These are phyloP conservation scores for Rhinogobio ventralis DNA, from an alignment of 2,797 vertebrate species.

Conservation along the genomic window DNA sequence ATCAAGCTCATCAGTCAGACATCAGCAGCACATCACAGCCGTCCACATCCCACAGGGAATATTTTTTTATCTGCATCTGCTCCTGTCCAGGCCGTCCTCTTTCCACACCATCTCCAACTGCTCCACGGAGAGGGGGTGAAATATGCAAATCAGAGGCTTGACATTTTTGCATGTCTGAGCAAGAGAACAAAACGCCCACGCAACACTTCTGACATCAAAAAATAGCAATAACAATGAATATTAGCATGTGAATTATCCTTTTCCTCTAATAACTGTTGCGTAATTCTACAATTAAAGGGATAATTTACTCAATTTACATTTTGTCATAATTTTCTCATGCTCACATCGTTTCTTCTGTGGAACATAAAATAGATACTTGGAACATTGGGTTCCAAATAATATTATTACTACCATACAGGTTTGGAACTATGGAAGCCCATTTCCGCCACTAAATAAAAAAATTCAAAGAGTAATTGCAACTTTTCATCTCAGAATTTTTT, in stretches of 20 bases:
- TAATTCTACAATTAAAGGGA: constrained; percentile 16
- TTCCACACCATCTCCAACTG: not conserved
- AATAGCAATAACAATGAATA: constrained; percentile 28
- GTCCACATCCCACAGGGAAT: constrained; percentile 17
- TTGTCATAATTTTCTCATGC: not conserved
- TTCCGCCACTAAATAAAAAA: too few species aligned
- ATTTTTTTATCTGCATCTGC: constrained; percentile 12
- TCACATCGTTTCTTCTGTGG: not conserved
- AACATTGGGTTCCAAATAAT: not conserved
- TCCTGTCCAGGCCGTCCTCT: constrained; percentile 9
- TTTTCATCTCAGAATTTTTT: too few species aligned
- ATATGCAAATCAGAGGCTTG: constrained; percentile 47
- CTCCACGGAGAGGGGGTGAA: constrained; percentile 28
- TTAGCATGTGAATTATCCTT: constrained; percentile 22
- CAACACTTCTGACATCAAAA: constrained; percentile 54
- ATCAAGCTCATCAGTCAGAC: not conserved
- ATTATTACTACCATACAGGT: not conserved
- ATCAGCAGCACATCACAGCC: constrained; percentile 1
- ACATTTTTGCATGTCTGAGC: constrained; percentile 56
- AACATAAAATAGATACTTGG: not conserved
- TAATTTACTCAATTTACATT: not conserved
- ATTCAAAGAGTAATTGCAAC: too few species aligned
- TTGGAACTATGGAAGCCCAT: too few species aligned
- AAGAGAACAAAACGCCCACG: constrained; percentile 55
- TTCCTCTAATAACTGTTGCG: not conserved